A percentile compares a stretch with the other conserved stretches of the same genome.
Evolutionary conservation across 2,888 invertebrate genomes (phyloP).

Genomic region (Plusia festucae): DNA sequence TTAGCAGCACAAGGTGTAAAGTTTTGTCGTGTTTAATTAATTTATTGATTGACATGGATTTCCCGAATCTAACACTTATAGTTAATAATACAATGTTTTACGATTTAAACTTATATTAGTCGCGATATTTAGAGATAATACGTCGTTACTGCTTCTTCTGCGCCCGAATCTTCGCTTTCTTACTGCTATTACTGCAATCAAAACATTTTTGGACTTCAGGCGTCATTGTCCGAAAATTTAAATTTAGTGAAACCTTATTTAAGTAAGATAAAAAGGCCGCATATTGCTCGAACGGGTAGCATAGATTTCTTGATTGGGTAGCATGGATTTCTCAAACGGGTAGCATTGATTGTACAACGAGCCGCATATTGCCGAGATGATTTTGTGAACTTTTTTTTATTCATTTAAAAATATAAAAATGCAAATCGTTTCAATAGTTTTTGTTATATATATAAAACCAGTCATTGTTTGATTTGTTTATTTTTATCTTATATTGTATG

Average conservation of each 20-base stretch:
- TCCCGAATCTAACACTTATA: conserved; percentile 21
- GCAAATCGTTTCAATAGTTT: neutral
- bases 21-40: neutral
- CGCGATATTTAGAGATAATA: neutral
- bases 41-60: conserved; percentile 1
- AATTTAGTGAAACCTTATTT: neutral
- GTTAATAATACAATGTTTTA: conserved; percentile 16
- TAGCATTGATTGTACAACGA: too few relatives aligned
- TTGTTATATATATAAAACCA: neutral
- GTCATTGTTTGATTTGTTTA: neutral
- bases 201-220: conserved; percentile 40
- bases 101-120: neutral
- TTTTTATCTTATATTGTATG: neutral
- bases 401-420: neutral
- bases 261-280: neutral
- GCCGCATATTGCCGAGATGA: too few relatives aligned
- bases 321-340: too few relatives aligned
- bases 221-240: neutral
- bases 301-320: neutral
- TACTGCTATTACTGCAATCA: conserved; percentile 50
- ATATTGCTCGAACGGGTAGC: neutral
- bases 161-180: conserved; percentile 39
- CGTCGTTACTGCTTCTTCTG: conserved; percentile 44
- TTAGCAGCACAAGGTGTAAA: neutral
- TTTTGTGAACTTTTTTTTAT: too few relatives aligned